Percentiles rank a stretch among this genome's conserved stretches.
Evolutionary conservation across 1,140 invertebrate species (phyloP).

Genomic region (Piezodorus guildinii): DNA sequence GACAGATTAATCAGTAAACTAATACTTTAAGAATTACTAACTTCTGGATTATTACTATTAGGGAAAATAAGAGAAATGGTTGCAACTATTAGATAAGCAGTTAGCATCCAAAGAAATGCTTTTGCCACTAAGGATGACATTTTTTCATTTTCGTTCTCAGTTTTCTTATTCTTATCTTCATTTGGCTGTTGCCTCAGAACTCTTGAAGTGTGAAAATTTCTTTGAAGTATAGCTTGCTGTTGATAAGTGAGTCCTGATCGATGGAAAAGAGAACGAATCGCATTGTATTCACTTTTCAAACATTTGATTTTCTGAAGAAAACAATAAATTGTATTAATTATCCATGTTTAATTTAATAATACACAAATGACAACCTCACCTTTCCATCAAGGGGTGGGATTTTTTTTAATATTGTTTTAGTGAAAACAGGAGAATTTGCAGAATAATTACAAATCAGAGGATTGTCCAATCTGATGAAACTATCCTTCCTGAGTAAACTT

Average conservation of each 20-base stretch:
- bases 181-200: conserved; percentile 2
- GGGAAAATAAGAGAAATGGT: conserved; percentile 57
- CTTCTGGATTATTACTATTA: conserved; percentile 58
- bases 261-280: conserved; percentile 19
- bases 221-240: conserved; percentile 6
- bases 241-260: conserved; percentile 17
- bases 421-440: too few relatives aligned
- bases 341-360: too few relatives aligned
- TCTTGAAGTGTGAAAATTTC: conserved; percentile 15
- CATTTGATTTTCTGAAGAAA: conserved; percentile 12
- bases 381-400: too few relatives aligned
- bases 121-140: conserved; percentile 55
- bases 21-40: conserved; percentile 30
- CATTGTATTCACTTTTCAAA: conserved; percentile 13
- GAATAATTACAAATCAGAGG: too few relatives aligned
- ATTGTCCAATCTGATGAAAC: too few relatives aligned
- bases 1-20: conserved; percentile 7
- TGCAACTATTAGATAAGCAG: conserved; percentile 57
- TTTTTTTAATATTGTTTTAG: too few relatives aligned
- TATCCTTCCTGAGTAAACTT: too few relatives aligned
- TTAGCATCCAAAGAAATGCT: conserved; percentile 60
- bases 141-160: conserved; percentile 48
- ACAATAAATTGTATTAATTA: not conserved
- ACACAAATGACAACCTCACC: too few relatives aligned
- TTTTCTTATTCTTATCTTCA: conserved; percentile 27